Evolutionary conservation across 2,888 invertebrate genomes (phyloP).

Genomic region (Paralinhomoeus sp.): DNA sequence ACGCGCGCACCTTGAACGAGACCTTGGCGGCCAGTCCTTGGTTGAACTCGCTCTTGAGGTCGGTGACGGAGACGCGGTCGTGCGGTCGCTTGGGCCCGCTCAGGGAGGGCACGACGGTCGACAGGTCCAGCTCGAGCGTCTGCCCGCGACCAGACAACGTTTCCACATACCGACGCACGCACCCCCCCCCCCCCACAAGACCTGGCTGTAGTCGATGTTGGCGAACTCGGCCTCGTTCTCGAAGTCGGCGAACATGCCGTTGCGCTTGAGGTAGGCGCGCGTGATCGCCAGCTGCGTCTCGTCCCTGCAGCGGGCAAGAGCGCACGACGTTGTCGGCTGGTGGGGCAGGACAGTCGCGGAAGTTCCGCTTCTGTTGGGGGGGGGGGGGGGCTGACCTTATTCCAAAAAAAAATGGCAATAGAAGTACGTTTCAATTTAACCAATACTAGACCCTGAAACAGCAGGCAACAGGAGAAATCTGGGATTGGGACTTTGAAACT

Average conservation of each 20-base stretch:
- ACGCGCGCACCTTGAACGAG: constrained; percentile 25
- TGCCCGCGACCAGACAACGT: constrained; percentile 19
- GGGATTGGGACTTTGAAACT: too few relatives aligned
- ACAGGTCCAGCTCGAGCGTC: constrained; percentile 59
- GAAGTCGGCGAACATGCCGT: constrained; percentile 62
- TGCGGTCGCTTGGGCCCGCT: constrained; percentile 93
- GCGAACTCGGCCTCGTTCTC: constrained; percentile 29
- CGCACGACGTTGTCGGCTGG: too few relatives aligned
- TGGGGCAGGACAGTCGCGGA: too few relatives aligned
- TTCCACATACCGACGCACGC: background rate
- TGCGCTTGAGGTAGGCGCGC: constrained; percentile 54
- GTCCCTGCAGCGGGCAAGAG: too few relatives aligned
- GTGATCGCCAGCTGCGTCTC: constrained; percentile 42
- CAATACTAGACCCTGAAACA: too few relatives aligned
- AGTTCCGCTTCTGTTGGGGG: too few relatives aligned
- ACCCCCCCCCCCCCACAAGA: too few relatives aligned
- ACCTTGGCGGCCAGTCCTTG: constrained; percentile 67
- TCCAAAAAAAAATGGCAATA: too few relatives aligned
- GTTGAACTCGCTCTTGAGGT: constrained; percentile 69
- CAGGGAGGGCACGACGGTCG: constrained; percentile 70
- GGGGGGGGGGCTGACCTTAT: too few relatives aligned
- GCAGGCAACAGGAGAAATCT: too few relatives aligned
- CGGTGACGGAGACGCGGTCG: constrained; percentile 65
- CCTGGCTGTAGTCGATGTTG: constrained; percentile 54
- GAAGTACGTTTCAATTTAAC: too few relatives aligned